A percentile compares a stretch with the other conserved stretches of the same genome.
Evolutionary conservation across 1,140 invertebrate genomes (phyloP).

Genomic region (Prorops nasuta): DNA sequence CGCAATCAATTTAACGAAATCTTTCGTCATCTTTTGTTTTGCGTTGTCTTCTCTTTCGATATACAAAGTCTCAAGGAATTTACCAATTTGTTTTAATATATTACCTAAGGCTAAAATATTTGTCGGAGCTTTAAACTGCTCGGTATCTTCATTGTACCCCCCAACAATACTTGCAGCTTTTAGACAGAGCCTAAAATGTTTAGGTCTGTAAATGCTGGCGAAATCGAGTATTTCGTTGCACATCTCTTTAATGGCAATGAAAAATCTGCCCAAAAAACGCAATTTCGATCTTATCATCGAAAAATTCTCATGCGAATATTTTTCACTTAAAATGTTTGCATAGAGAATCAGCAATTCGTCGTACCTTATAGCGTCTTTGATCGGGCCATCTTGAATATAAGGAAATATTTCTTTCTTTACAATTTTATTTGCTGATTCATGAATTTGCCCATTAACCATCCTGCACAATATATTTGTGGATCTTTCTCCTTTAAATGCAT

Average conservation of each 20-base stretch:
- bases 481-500: too few relatives aligned
- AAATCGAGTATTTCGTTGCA: constrained; percentile 13
- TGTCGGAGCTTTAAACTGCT: constrained; percentile 1
- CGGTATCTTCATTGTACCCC: constrained; percentile 6
- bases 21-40: constrained; percentile 12
- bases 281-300: constrained; percentile 13
- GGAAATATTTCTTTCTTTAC: constrained; percentile 16
- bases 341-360: constrained; percentile 21
- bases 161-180: constrained; percentile 12
- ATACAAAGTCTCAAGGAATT: not conserved
- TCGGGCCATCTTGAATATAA: constrained; percentile 7
- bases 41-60: constrained; percentile 12
- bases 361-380: constrained; percentile 12
- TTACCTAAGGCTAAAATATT: constrained; percentile 7
- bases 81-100: constrained; percentile 11
- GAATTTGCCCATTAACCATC: too few relatives aligned
- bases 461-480: too few relatives aligned
- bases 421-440: constrained; percentile 3
- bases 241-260: constrained; percentile 8
- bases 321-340: constrained; percentile 18
- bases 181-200: constrained; percentile 10
- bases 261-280: constrained; percentile 12
- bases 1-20: not conserved
- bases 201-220: constrained; percentile 13
- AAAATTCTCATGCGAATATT: constrained; percentile 16